A percentile compares a stretch with the other conserved stretches of the same genome.
Conservation (phyloP, 2,113 vertebrate species). For the Callipepla squamata region DNA sequence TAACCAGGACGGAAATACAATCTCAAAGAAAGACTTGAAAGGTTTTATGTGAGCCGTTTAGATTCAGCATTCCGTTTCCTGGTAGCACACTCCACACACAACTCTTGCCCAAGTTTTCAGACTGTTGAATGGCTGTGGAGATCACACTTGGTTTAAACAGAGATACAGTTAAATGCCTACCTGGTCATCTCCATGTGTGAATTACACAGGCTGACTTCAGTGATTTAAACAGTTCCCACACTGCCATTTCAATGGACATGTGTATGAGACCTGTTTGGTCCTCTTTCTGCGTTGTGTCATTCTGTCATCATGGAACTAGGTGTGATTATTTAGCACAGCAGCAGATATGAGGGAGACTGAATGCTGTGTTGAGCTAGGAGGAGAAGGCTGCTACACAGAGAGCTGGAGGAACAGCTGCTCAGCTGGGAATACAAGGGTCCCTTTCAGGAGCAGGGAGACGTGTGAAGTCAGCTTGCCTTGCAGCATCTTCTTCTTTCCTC, state of each 20-base stretch:
- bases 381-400: not conserved
- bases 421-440: not conserved
- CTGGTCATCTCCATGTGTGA: not conserved
- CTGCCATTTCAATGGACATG: not conserved
- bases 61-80: not conserved
- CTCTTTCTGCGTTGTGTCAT: accelerated
- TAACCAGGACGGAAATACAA: not conserved
- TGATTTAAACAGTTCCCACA: not conserved
- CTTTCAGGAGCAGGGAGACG: not conserved
- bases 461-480: not conserved
- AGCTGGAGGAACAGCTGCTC: not conserved
- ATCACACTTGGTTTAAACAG: not conserved
- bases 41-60: no score
- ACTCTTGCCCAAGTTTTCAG: not conserved
- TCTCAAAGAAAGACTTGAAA: not conserved
- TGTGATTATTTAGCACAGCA: not conserved
- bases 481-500: not conserved
- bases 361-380: not conserved
- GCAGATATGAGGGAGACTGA: no score
- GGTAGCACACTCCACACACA: not conserved
- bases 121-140: not conserved
- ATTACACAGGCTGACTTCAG: not conserved
- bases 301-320: not conserved
- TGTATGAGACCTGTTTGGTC: not conserved
- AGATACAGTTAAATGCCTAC: not conserved